A percentile compares a stretch with the other conserved stretches of the same genome.
These are phyloP conservation scores for Xerus inauris DNA, from an alignment of 2,113 vertebrate species.

Conservation along the genomic window DNA sequence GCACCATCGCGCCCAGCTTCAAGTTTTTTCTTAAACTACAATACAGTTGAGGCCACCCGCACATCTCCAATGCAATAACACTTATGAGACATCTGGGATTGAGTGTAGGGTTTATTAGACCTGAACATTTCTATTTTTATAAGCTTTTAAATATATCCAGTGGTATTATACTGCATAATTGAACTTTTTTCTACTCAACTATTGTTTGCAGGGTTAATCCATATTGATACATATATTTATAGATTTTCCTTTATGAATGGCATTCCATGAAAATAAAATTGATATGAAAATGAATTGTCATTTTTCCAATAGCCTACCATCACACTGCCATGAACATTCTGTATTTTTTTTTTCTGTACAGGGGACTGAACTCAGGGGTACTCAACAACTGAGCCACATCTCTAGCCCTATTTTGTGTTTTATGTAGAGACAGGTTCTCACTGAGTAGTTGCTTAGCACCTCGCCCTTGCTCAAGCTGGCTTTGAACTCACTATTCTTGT, in stretches of 20 bases:
- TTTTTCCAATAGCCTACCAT: constrained; percentile 1
- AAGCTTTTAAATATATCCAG: not conserved
- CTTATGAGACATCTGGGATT: not conserved
- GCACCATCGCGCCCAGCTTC: no score
- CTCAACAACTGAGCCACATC: no score
- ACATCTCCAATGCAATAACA: not conserved
- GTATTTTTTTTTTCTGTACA: no score
- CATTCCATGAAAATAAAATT: no score
- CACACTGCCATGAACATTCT: not conserved
- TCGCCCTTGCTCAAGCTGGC: no score
- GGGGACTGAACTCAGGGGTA: no score
- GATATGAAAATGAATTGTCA: constrained; percentile 1
- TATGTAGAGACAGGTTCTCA: no score
- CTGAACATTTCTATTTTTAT: not conserved
- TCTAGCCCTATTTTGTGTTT: no score
- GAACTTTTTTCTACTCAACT: not conserved
- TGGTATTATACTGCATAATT: not conserved
- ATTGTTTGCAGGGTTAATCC: not conserved
- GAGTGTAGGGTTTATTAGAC: not conserved
- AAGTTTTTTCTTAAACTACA: not conserved
- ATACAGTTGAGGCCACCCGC: not conserved
- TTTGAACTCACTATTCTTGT: no score
- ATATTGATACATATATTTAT: not conserved
- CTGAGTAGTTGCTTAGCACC: no score
- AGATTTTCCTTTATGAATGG: not conserved